Percentiles rank a stretch among this genome's conserved stretches.
Conservation (phyloP, 2,888 invertebrate species). For the Thereva nobilitata region DNA sequence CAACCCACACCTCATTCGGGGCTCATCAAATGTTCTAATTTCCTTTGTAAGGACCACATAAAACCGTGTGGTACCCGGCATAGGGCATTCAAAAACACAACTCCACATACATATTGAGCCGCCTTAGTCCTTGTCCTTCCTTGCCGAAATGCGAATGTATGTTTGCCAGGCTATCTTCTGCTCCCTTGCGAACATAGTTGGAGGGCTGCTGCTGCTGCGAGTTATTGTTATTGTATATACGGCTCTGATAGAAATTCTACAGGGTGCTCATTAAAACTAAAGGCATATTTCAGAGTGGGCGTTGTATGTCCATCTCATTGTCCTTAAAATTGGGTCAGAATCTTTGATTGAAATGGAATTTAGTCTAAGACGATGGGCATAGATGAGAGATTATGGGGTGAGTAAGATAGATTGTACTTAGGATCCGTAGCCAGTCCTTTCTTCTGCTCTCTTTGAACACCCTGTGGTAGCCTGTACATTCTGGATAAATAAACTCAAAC, state of each 20-base stretch:
- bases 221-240: constrained; percentile 33
- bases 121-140: constrained; percentile 15
- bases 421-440: not conserved
- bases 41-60: constrained; percentile 37
- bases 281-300: constrained; percentile 33
- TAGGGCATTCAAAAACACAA: constrained; percentile 28
- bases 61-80: constrained; percentile 32
- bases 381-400: not conserved
- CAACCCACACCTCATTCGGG: constrained; percentile 35
- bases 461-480: constrained; percentile 16
- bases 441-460: constrained; percentile 4
- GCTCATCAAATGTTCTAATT: constrained; percentile 38
- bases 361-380: constrained; percentile 19
- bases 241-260: constrained; percentile 32
- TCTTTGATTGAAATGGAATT: constrained; percentile 35
- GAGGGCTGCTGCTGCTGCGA: constrained; percentile 20
- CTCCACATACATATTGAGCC: constrained; percentile 15
- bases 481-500: constrained; percentile 34
- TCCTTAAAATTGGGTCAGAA: constrained; percentile 34
- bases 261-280: constrained; percentile 35
- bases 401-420: constrained; percentile 4
- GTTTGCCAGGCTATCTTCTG: constrained; percentile 17
- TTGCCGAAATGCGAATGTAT: not conserved
- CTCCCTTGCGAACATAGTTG: constrained; percentile 24
- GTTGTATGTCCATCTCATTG: constrained; percentile 28